phyloP scores from a whole-genome alignment of 1,140 invertebrate genomes.

The Potamilus streckersoni region DNA sequence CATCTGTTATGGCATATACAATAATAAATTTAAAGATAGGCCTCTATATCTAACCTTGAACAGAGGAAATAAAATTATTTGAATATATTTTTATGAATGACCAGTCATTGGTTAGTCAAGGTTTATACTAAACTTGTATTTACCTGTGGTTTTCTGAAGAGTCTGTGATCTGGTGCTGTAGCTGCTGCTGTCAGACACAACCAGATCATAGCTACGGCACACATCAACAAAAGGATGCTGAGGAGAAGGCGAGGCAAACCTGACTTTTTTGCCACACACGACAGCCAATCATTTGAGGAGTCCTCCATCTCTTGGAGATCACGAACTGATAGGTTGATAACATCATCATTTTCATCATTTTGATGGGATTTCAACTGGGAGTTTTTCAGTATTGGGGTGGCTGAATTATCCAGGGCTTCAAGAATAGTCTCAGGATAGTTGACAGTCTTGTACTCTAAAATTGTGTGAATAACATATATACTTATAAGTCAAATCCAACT shows the following conservation, averaged over 20 bases:
- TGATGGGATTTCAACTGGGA: slow-evolving; percentile 43
- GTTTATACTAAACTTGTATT: background rate
- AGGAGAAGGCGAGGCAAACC: slow-evolving; percentile 71
- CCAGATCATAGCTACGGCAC: slow-evolving; percentile 71
- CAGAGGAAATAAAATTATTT: too few relatives aligned
- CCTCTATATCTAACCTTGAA: too few relatives aligned
- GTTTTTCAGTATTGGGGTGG: slow-evolving; percentile 50
- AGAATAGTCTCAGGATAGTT: slow-evolving; percentile 56
- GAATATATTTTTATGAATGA: too few relatives aligned
- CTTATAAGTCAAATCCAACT: too few relatives aligned
- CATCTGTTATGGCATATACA: too few relatives aligned
- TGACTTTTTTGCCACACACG: slow-evolving; percentile 71
- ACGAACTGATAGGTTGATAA: slow-evolving; percentile 21
- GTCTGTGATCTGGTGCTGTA: slow-evolving; percentile 55
- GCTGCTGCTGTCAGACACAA: slow-evolving; percentile 68
- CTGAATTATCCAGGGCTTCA: slow-evolving; percentile 49
- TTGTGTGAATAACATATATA: slow-evolving; percentile 7
- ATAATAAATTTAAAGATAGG: too few relatives aligned
- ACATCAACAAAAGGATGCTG: slow-evolving; percentile 66
- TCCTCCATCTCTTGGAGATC: slow-evolving; percentile 14
- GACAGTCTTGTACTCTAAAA: slow-evolving; percentile 46
- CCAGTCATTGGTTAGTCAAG: too few relatives aligned
- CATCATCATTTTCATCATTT: slow-evolving; percentile 30
- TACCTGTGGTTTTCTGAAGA: slow-evolving; percentile 40
- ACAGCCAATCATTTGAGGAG: slow-evolving; percentile 67